A percentile compares a stretch with the other conserved stretches of the same genome.
Evolutionary conservation across 2,888 invertebrate species (phyloP).

Genomic region (Cistogaster globosa): DNA sequence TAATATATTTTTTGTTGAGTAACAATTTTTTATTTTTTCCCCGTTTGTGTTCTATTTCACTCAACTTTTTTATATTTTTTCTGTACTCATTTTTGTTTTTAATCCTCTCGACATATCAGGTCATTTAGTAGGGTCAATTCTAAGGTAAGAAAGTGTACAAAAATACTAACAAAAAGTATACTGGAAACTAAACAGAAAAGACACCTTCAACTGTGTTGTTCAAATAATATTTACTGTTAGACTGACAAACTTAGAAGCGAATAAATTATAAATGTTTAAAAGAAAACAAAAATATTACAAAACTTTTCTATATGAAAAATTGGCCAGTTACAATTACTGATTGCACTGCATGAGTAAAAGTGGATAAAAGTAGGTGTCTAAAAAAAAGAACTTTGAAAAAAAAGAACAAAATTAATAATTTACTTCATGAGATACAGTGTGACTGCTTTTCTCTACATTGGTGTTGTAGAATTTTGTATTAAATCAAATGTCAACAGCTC

Average conservation of each 20-base stretch:
- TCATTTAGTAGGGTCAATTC: constrained; percentile 55
- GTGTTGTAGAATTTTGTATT: too few species aligned
- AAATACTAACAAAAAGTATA: background rate
- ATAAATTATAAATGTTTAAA: background rate
- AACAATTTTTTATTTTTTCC: constrained; percentile 39
- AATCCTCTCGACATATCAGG: constrained; percentile 58
- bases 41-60: constrained; percentile 21
- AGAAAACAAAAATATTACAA: background rate
- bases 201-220: background rate
- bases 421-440: too few species aligned
- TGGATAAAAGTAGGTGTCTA: too few species aligned
- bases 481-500: too few species aligned
- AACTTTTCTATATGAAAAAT: background rate
- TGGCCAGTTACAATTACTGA: constrained; percentile 39
- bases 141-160: constrained; percentile 25
- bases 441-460: too few species aligned
- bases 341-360: constrained; percentile 24
- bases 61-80: background rate
- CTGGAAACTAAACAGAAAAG: background rate
- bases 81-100: background rate
- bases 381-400: background rate
- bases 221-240: constrained; percentile 10
- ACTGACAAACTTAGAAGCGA: constrained; percentile 25
- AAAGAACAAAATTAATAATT: background rate
- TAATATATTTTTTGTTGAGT: background rate